Evolutionary conservation across 2,113 vertebrate species (phyloP).

Genomic region (Ameiurus melas): DNA sequence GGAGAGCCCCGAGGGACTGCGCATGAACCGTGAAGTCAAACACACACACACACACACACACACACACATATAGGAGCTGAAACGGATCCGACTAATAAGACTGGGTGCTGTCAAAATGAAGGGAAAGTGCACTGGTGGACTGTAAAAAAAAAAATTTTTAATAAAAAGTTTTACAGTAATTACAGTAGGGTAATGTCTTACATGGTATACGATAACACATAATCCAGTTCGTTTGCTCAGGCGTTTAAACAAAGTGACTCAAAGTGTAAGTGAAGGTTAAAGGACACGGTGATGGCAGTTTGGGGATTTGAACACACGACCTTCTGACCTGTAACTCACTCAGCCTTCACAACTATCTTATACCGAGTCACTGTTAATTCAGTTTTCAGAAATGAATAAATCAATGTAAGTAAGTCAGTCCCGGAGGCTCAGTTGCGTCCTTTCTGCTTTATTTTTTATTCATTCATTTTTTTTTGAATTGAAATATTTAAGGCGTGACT

Average conservation of each 20-base stretch:
- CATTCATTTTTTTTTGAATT: background rate
- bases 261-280: background rate
- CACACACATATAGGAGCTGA: constrained; percentile 2
- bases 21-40: constrained; percentile 18
- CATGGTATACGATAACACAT: background rate
- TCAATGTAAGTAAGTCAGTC: background rate
- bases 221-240: background rate
- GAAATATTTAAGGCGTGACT: background rate
- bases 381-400: background rate
- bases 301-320: background rate
- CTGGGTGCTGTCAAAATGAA: background rate
- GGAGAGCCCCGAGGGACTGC: constrained; percentile 32
- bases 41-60: background rate
- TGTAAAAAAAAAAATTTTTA: background rate
- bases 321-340: background rate
- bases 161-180: background rate
- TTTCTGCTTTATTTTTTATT: background rate
- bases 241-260: background rate
- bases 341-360: no score
- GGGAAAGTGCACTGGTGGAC: background rate
- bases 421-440: background rate
- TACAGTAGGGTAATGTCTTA: background rate
- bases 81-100: constrained; percentile 25
- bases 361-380: background rate
- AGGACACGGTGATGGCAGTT: background rate